These are phyloP conservation scores for Xestia sexstrigata DNA, from an alignment of 2,888 invertebrate genomes.

Conservation along the genomic window DNA sequence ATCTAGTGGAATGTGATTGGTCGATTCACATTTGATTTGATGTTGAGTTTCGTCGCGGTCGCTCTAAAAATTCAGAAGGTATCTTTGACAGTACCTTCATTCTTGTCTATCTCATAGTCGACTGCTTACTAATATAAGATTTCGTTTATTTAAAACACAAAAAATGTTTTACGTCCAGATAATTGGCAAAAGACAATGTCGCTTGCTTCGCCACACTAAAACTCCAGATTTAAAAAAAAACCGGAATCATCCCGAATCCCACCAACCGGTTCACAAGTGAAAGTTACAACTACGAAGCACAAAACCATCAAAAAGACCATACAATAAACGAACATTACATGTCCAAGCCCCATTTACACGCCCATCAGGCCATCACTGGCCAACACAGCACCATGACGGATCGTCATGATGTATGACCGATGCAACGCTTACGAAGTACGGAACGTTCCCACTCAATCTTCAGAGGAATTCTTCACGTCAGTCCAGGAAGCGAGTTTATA, in stretches of 20 bases:
- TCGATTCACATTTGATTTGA: background rate
- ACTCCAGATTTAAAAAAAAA: too few species aligned
- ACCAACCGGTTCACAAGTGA: background rate
- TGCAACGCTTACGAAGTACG: conserved; percentile 11
- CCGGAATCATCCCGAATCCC: background rate
- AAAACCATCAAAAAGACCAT: conserved; percentile 20
- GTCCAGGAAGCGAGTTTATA: conserved; percentile 23
- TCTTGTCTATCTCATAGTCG: background rate
- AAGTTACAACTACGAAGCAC: conserved; percentile 1
- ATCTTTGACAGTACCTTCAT: background rate
- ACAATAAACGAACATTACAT: conserved; percentile 30
- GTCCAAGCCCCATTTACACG: conserved; percentile 23
- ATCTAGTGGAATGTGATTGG: background rate
- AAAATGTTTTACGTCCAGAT: background rate
- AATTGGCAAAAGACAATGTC: background rate
- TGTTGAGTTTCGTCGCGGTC: background rate
- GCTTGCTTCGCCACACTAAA: too few species aligned
- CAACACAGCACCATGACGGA: conserved; percentile 28
- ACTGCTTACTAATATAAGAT: background rate
- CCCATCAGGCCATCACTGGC: conserved; percentile 3
- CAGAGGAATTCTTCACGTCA: conserved; percentile 42
- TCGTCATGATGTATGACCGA: conserved; percentile 31
- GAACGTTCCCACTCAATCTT: conserved; percentile 52
- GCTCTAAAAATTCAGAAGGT: background rate
- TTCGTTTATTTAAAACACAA: background rate